Percentiles rank a stretch among this genome's conserved stretches.
These are phyloP conservation scores for Centropyge bicolor DNA, from an alignment of 2,797 vertebrate genomes.

Conservation along the genomic window DNA sequence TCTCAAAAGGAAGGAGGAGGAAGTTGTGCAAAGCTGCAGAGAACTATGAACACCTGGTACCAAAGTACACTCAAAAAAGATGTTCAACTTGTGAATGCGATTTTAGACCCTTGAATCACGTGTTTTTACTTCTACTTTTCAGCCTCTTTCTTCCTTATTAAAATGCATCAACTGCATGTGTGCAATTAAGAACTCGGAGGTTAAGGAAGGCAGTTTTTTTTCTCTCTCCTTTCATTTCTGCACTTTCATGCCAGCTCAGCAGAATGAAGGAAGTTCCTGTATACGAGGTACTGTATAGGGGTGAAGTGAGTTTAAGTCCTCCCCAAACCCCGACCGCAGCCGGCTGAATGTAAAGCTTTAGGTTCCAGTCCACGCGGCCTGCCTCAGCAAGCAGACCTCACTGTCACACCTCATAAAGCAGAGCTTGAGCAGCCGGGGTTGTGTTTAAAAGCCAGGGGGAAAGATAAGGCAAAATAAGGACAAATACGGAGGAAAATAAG, in stretches of 20 bases:
- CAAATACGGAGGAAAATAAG: constrained; percentile 72
- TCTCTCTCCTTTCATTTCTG: constrained; percentile 33
- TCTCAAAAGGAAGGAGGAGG: constrained; percentile 28
- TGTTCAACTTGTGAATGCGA: background rate
- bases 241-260: constrained; percentile 90
- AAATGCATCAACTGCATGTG: constrained; percentile 39
- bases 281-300: constrained; percentile 65
- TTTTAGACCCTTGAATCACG: constrained; percentile 19
- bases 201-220: constrained; percentile 43
- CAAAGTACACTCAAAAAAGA: constrained; percentile 35
- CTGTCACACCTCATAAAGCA: constrained; percentile 83
- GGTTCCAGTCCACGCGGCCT: constrained; percentile 64
- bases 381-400: constrained; percentile 73
- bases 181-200: constrained; percentile 59
- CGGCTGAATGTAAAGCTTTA: constrained; percentile 77
- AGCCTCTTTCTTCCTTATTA: constrained; percentile 41
- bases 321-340: constrained; percentile 62
- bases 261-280: constrained; percentile 84
- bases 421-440: constrained; percentile 59
- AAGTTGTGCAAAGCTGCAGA: constrained; percentile 15
- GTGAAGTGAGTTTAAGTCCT: constrained; percentile 76
- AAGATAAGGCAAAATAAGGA: constrained; percentile 78
- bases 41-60: constrained; percentile 48
- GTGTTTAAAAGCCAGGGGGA: constrained; percentile 63
- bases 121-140: constrained; percentile 47